A percentile compares a stretch with the other conserved stretches of the same genome.
These are phyloP conservation scores for Crypturellus tataupa DNA, from an alignment of 2,797 vertebrate genomes.

Conservation along the genomic window DNA sequence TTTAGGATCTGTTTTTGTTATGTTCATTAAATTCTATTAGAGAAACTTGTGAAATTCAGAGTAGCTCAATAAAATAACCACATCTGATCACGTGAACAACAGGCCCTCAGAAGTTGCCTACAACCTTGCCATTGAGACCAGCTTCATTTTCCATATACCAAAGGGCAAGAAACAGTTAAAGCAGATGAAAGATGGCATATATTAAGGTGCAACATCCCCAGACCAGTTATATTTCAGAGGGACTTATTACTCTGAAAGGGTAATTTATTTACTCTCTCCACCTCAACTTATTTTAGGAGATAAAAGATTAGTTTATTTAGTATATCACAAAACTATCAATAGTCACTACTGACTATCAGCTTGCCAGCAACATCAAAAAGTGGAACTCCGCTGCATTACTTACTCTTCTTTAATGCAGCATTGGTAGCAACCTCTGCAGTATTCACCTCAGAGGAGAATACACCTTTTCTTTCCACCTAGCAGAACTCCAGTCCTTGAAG, in stretches of 20 bases:
- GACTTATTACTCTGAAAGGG: background rate
- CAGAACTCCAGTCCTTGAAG: background rate
- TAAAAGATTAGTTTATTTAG: background rate
- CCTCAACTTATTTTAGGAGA: background rate
- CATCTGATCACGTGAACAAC: background rate
- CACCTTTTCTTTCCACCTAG: background rate
- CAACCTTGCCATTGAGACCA: background rate
- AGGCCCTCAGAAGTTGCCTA: rapidly evolving
- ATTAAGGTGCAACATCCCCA: background rate
- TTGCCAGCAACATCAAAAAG: background rate
- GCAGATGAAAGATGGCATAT: background rate
- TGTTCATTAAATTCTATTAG: background rate
- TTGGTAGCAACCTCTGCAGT: background rate
- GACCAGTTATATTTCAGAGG: background rate
- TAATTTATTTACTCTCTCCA: background rate
- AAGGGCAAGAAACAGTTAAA: background rate
- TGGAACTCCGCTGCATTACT: background rate
- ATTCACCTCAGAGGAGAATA: background rate
- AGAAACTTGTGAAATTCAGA: background rate
- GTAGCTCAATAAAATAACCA: background rate
- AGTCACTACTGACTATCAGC: background rate
- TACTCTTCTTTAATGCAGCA: too few relatives aligned
- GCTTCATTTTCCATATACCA: background rate
- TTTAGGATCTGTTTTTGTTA: background rate
- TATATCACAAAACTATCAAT: background rate